Evolutionary conservation across 2,888 invertebrate genomes (phyloP).

Genomic region (Ypsolopha scabrella): DNA sequence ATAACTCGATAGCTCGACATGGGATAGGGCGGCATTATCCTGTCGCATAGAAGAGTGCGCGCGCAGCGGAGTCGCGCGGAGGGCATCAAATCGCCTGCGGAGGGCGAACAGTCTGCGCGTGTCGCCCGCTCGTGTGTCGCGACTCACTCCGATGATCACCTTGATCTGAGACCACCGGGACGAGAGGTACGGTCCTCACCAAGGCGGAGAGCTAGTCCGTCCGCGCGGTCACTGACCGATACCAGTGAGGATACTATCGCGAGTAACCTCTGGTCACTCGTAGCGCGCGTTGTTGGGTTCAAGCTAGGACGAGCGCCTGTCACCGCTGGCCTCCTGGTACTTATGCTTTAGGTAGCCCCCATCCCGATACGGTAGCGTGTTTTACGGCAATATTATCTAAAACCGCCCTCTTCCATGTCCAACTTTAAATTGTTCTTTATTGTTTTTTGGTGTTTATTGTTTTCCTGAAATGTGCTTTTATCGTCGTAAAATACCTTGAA

Average conservation of each 20-base stretch:
- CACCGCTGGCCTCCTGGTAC: no score
- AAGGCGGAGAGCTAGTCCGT: constrained; percentile 25
- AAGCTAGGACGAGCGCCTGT: no score
- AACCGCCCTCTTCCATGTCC: constrained; percentile 34
- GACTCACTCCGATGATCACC: neutral
- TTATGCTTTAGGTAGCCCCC: constrained; percentile 5
- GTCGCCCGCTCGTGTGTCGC: constrained; percentile 14
- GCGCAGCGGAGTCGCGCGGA: constrained; percentile 62
- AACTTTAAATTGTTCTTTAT: constrained; percentile 58
- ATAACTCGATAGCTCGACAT: constrained; percentile 65
- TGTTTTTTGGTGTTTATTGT: constrained; percentile 61
- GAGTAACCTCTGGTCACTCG: neutral
- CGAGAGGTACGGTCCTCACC: constrained; percentile 45
- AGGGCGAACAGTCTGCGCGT: constrained; percentile 61
- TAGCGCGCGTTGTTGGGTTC: neutral
- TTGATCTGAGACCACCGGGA: neutral
- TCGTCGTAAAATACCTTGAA: constrained; percentile 35
- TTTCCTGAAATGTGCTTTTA: constrained; percentile 48
- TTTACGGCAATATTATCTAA: constrained; percentile 44
- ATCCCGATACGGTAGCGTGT: constrained; percentile 40
- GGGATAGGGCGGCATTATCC: constrained; percentile 63
- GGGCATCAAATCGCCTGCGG: constrained; percentile 64
- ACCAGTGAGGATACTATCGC: no score
- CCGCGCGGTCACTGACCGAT: neutral
- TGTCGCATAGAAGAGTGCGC: constrained; percentile 43